Evolutionary conservation across 2,113 vertebrate species (phyloP).

Genomic region (Donacobius atricapilla): DNA sequence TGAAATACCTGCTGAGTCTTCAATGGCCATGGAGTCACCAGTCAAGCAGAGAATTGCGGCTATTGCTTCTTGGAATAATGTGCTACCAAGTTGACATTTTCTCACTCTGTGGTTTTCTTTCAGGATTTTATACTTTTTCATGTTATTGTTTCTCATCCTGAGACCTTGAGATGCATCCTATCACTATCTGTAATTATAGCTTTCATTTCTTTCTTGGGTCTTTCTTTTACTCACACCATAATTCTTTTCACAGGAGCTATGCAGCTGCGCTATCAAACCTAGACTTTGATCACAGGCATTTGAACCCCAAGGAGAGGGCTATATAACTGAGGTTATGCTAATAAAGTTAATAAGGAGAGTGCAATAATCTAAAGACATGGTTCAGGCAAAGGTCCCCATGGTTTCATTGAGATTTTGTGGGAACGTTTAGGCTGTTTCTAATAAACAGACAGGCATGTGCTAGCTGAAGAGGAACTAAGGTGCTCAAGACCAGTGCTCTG

Average conservation of each 20-base stretch:
- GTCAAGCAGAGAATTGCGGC: not conserved
- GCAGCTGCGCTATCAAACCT: not conserved
- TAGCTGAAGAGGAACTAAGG: not conserved
- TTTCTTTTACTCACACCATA: not conserved
- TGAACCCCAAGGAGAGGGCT: not conserved
- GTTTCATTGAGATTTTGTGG: not conserved
- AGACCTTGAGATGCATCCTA: not conserved
- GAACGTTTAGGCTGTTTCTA: not conserved
- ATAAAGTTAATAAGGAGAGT: not conserved
- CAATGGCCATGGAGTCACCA: not conserved
- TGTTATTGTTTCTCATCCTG: not conserved
- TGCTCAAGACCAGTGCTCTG: not conserved
- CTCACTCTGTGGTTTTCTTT: not conserved
- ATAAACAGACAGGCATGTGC: not conserved
- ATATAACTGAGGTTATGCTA: not conserved
- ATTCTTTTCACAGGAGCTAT: not conserved
- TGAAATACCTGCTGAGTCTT: not conserved
- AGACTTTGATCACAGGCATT: not conserved
- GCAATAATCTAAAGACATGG: not conserved
- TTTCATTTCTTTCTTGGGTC: not conserved
- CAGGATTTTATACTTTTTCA: not conserved
- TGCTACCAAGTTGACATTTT: not conserved
- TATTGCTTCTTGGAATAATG: not conserved
- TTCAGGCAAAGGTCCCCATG: not conserved
- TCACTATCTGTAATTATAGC: not conserved